Evolutionary conservation across 2,888 invertebrate species (phyloP), one percentile per base, ranked within the genome.

Genomic region (Phalangium opilio): DNA sequence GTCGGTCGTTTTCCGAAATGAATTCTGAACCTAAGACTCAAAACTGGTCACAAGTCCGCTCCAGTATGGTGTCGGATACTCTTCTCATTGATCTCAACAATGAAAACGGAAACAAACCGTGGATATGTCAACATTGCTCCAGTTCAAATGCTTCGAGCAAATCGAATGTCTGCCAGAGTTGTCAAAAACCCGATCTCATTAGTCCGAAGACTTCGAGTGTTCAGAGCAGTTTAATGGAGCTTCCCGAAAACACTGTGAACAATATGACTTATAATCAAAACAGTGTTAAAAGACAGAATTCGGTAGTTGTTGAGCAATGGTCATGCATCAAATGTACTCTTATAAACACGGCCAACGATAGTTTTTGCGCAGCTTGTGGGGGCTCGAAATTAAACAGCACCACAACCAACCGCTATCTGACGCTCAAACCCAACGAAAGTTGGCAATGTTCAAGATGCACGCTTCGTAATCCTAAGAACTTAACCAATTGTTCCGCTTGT

Each of bases 261-360:
- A 42, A 42, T n/a, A 42, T 42, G 42, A 21, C 15, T 20, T 42
- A 15, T n/a, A 41, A 17, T 17, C 38, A 36, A 17, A 17, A 15
- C 15, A 27, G 27, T 8, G 27, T 27, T 27, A 27, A 27, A 27
- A 27, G 27, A 27, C 38, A 15, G 11, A 50, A 50, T 19, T 50
- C 49, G 19, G 48, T 49, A 15, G n/a, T 50, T 7, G 39, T 50
- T 1, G 54, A 55, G 19, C 58, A 58, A 41, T 91, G 90, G 90
- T 76, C 83, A 12, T 91, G 90, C 64, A 75, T 76, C 53, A 83
- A 85, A 58, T 91, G 91, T 63, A 90, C 90, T 2, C 70, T 89
- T 49, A 75, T 85, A 19, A 91, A 91, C 67, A 76, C 79, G 15
- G 70, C 74, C 0, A 69, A 74, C 18, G 75, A 78, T 0, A 71